Evolutionary conservation across 2,797 vertebrate genomes (phyloP).

Genomic region (Danio albolineatus): DNA sequence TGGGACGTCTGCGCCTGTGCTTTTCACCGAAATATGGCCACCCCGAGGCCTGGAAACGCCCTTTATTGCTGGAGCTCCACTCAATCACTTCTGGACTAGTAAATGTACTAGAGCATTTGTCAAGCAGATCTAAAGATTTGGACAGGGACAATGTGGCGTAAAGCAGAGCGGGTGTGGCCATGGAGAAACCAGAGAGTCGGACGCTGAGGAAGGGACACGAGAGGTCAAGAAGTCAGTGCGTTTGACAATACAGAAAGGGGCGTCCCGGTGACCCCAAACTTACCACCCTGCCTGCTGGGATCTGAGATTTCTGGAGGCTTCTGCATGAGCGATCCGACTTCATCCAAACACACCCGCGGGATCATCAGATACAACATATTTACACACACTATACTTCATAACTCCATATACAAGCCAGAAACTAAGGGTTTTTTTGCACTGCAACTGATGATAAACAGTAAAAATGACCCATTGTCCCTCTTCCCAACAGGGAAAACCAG

Average conservation of each 20-base stretch:
- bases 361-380: neutral
- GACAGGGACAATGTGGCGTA: conserved; percentile 20
- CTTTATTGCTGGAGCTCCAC: conserved; percentile 30
- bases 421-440: too few relatives aligned
- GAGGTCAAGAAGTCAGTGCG: conserved; percentile 35
- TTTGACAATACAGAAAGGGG: conserved; percentile 22
- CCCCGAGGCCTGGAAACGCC: conserved; percentile 38
- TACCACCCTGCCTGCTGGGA: conserved; percentile 5
- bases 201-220: conserved; percentile 20
- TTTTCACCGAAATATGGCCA: conserved; percentile 33
- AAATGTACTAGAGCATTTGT: conserved; percentile 48
- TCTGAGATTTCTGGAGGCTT: neutral
- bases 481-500: too few relatives aligned
- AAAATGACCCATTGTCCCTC: too few relatives aligned
- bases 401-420: too few relatives aligned
- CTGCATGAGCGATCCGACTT: neutral
- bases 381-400: too few relatives aligned
- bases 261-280: conserved; percentile 4
- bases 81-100: conserved; percentile 29
- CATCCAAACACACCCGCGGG: neutral
- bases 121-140: conserved; percentile 34
- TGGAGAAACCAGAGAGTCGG: conserved; percentile 32
- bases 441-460: too few relatives aligned
- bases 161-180: conserved; percentile 25
- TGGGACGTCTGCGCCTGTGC: conserved; percentile 2